Evolutionary conservation across 2,797 vertebrate species (phyloP).

Genomic region (Mormyrops boulengeri): DNA sequence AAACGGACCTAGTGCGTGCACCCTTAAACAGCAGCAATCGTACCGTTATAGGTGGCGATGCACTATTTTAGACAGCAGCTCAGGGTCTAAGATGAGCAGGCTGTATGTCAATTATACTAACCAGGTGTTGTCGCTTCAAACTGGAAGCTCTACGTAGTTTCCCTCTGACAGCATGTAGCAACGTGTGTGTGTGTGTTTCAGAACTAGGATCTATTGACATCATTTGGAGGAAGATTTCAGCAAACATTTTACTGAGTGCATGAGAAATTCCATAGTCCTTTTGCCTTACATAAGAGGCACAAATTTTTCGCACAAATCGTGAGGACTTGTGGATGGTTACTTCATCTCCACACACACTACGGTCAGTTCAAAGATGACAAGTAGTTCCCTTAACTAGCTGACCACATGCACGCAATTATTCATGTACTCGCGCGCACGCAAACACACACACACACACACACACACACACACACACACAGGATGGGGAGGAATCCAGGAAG

Average conservation of each 20-base stretch:
- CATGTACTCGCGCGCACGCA: neutral
- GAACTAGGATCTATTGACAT: neutral
- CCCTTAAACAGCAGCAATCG: neutral
- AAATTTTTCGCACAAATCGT: neutral
- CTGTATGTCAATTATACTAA: neutral
- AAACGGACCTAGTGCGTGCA: neutral
- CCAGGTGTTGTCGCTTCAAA: neutral
- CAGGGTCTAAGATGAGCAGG: neutral
- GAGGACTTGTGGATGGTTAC: neutral
- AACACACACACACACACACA: neutral
- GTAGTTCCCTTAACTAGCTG: conserved; percentile 15
- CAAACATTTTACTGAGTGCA: neutral
- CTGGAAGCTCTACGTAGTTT: neutral
- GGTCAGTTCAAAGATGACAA: neutral
- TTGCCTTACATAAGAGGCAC: neutral
- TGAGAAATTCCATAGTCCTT: neutral
- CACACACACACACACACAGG: neutral
- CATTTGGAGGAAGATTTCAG: neutral
- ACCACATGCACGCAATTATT: neutral
- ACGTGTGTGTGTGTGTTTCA: neutral
- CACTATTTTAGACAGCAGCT: neutral
- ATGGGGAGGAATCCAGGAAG: conserved; percentile 1
- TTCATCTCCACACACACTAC: neutral
- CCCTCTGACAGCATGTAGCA: neutral
- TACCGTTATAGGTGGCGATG: neutral